Percentiles rank a stretch among this genome's conserved stretches.
Conservation (phyloP, 2,113 vertebrate genomes). For the Genyomyrus donnyi region DNA sequence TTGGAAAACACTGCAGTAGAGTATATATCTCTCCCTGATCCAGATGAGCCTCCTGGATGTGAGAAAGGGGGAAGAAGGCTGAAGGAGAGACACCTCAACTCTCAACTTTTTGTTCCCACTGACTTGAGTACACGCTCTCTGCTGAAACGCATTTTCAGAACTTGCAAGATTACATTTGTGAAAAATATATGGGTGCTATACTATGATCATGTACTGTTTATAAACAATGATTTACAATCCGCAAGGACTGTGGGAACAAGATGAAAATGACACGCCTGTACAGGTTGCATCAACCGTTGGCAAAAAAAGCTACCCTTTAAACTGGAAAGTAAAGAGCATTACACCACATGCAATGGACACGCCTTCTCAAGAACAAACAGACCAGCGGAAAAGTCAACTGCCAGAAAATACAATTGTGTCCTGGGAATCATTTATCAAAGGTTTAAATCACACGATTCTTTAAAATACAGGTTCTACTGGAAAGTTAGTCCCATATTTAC, state of each 20-base stretch:
- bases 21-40: not conserved
- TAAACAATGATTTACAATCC: not conserved
- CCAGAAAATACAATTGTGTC: not conserved
- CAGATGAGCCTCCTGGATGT: not conserved
- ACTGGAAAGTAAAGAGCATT: not conserved
- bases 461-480: not conserved
- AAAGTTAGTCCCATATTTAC: not conserved
- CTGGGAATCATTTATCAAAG: not conserved
- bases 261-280: not conserved
- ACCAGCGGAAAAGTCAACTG: not conserved
- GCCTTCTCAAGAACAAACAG: not conserved
- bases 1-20: not conserved
- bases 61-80: not conserved
- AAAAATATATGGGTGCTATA: not conserved
- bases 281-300: not conserved
- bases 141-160: not conserved
- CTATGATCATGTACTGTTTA: not conserved
- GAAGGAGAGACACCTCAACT: not conserved
- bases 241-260: not conserved
- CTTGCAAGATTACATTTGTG: not conserved
- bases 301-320: not conserved
- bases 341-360: not conserved
- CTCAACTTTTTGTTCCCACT: not conserved
- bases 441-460: not conserved
- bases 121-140: not conserved